A percentile compares a stretch with the other conserved stretches of the same genome.
Evolutionary conservation across 1,140 invertebrate genomes (phyloP).

Genomic region (Ladona fulva): DNA sequence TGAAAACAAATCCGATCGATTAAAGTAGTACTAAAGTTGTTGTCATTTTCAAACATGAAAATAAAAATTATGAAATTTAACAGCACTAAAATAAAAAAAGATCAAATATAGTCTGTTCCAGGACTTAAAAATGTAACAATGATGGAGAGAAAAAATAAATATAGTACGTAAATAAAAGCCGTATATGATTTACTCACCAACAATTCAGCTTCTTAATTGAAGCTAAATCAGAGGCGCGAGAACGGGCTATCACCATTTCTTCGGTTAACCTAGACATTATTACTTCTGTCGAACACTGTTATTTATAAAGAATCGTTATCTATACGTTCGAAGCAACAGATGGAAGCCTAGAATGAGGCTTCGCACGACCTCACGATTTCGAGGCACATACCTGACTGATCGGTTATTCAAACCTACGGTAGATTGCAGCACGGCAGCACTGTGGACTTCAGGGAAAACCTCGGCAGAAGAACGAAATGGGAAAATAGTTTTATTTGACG

Average conservation of each 20-base stretch:
- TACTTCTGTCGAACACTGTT: not conserved
- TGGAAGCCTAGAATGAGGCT: not conserved
- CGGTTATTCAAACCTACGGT: not conserved
- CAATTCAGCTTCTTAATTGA: slow-evolving; percentile 81
- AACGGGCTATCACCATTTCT: slow-evolving; percentile 82
- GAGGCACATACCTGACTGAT: not conserved
- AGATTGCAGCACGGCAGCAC: not conserved
- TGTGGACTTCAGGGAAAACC: too few species aligned
- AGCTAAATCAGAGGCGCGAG: slow-evolving; percentile 73
- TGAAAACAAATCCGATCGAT: too few species aligned
- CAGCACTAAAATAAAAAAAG: too few species aligned
- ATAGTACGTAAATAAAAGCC: too few species aligned
- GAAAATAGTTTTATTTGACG: too few species aligned
- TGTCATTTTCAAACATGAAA: too few species aligned
- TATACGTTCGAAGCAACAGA: not conserved
- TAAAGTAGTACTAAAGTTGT: too few species aligned
- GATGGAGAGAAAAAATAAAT: too few species aligned
- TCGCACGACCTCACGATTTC: not conserved
- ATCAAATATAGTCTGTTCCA: too few species aligned
- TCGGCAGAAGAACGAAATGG: too few species aligned
- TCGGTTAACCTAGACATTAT: slow-evolving; percentile 72
- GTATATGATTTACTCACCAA: slow-evolving; percentile 54
- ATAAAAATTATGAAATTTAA: too few species aligned
- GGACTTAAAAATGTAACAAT: too few species aligned
- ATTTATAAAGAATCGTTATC: not conserved